A percentile compares a stretch with the other conserved stretches of the same genome.
These are phyloP conservation scores for Muraenolepis orangiensis DNA, from an alignment of 2,797 vertebrate species.

Conservation along the genomic window DNA sequence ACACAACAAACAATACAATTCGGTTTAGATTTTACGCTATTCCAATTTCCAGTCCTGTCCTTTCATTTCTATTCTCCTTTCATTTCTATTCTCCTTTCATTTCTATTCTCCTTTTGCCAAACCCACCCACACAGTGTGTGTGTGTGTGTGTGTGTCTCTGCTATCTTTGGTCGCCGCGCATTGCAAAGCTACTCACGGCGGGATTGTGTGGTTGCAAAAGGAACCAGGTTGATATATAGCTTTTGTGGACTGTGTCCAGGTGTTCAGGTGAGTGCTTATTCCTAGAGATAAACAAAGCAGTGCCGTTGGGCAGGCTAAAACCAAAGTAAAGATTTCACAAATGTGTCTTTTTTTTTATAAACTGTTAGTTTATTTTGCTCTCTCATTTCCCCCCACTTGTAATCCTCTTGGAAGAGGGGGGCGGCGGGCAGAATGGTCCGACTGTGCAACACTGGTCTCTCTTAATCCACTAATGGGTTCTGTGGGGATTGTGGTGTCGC, in stretches of 20 bases:
- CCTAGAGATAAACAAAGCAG: not conserved
- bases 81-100: slow-evolving; percentile 15
- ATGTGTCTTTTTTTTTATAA: slow-evolving; percentile 32
- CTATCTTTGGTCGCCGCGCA: not conserved
- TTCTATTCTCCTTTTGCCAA: slow-evolving; percentile 3
- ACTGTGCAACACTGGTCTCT: slow-evolving; percentile 53
- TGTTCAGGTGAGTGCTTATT: not conserved
- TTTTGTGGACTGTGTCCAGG: not conserved
- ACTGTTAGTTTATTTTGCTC: slow-evolving; percentile 51
- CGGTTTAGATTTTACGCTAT: slow-evolving; percentile 26
- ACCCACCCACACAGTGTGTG: slow-evolving; percentile 17
- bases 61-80: slow-evolving; percentile 15
- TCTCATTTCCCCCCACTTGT: slow-evolving; percentile 40
- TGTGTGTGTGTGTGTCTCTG: slow-evolving; percentile 12
- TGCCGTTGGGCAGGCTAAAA: not conserved
- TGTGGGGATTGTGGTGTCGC: slow-evolving; percentile 58
- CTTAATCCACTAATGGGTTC: slow-evolving; percentile 72
- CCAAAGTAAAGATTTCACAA: not conserved
- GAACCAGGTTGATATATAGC: no score
- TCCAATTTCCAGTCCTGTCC: no score
- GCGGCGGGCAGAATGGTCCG: slow-evolving; percentile 50
- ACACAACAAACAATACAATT: slow-evolving; percentile 63
- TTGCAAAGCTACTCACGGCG: no score
- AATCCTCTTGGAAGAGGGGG: slow-evolving; percentile 49
- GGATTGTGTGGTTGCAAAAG: no score